Base-by-base conservation (phyloP, 2,797 vertebrate genomes). In the Ptychobarbus kaznakovi region DNA sequence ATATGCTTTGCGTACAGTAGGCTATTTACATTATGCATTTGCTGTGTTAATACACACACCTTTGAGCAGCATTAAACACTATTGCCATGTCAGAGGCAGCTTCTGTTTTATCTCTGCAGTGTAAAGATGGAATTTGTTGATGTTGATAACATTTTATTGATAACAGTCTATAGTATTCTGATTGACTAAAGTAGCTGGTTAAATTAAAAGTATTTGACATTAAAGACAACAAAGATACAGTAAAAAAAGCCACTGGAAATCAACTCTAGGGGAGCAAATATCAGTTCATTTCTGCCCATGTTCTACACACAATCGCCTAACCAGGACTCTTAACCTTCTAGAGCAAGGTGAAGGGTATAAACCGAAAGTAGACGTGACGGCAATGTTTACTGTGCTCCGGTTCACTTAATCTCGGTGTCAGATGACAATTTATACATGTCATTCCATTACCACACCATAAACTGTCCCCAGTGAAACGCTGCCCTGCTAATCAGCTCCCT, bases 341-440 rank as follows among this genome's bases (percentile, higher is more conserved):
- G 69, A 28, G 63, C 46, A n/a, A 69, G 18, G 35, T 28, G 46
- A 63, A 80, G 51, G 51, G 28, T 63, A 65, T 85, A 73, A 65
- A 66, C 32, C 6, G 1, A 66, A 74, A 79, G 2, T 70, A 78
- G 86, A 86, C 7, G 28, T 28, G 74, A 65, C 46, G 12, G 81
- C 25, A 16, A 66, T 85, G 84, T 86, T 88, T 77, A 85, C 69
- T 75, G 68, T 13, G 66, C 86, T 85, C 82, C 58, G 79, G 87
- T 84, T 89, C 80, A 68, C 81, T 90, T 89, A 80, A 91, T 90
- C 88, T 87, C 58, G 87, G 82, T 90, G 89, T 90, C 88, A 88
- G 87, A 89, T 83, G 87, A 87, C 90, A 90, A 89, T 90, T 90
- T 89, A 89, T 87, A 89, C 88, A 82, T 89, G 89, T 88, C 89